phyloP scores from a whole-genome alignment of 2,888 invertebrate species.

The Phengaris alcon region DNA sequence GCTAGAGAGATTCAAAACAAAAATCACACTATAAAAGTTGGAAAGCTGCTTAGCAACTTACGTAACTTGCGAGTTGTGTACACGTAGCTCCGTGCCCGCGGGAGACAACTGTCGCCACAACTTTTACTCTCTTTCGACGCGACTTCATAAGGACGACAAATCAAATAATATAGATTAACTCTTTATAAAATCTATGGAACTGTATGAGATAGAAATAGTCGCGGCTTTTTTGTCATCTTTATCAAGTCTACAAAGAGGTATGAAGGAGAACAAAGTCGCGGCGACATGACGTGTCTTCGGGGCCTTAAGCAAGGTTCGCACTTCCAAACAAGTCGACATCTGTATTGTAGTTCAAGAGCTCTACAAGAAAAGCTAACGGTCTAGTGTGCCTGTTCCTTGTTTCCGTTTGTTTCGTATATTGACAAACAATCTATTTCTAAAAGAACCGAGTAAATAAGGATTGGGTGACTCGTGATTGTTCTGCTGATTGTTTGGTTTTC shows the following conservation, averaged over 20 bases:
- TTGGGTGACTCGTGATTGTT: conserved; percentile 62
- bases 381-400: conserved; percentile 50
- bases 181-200: too few relatives aligned
- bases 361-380: conserved; percentile 44
- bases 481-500: conserved; percentile 61
- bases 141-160: conserved; percentile 4
- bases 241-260: background rate
- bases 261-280: background rate
- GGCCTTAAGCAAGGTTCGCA: conserved; percentile 26
- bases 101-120: conserved; percentile 4
- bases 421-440: conserved; percentile 68
- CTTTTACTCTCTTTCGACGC: background rate
- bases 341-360: conserved; percentile 46
- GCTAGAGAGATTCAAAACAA: conserved; percentile 21
- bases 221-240: too few relatives aligned
- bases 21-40: conserved; percentile 17
- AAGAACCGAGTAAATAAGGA: conserved; percentile 60
- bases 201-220: too few relatives aligned
- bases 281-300: background rate
- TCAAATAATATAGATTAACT: background rate
- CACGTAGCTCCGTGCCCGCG: conserved; percentile 2
- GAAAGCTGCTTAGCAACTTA: conserved; percentile 20
- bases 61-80: conserved; percentile 6
- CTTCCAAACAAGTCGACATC: conserved; percentile 42
- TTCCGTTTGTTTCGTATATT: conserved; percentile 59